These are phyloP conservation scores for Rambutsinella grinnellia DNA, from an alignment of 2,888 invertebrate genomes.

Conservation along the genomic window DNA sequence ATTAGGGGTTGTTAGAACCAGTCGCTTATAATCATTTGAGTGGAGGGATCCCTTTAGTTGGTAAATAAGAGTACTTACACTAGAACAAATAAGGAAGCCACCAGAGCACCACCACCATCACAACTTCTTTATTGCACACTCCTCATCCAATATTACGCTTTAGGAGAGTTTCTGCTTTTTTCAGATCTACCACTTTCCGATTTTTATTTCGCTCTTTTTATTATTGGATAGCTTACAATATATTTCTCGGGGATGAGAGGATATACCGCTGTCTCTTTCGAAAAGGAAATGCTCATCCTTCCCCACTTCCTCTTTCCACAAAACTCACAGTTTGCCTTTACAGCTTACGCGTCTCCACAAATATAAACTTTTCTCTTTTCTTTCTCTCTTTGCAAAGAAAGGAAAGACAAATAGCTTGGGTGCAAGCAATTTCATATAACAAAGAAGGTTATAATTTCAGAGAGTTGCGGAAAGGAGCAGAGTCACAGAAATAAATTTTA, in stretches of 20 bases:
- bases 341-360: no score
- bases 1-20: constrained; percentile 46
- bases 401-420: no score
- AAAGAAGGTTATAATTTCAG: no score
- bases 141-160: constrained; percentile 10
- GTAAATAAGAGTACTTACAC: constrained; percentile 2
- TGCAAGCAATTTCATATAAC: no score
- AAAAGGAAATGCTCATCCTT: neutral
- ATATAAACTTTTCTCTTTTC: no score
- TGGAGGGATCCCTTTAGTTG: no score
- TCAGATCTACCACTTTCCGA: constrained; percentile 27
- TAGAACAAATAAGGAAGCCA: neutral
- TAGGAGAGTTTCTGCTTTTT: neutral
- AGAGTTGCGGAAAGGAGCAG: no score
- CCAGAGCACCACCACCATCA: neutral
- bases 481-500: no score
- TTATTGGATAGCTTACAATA: constrained; percentile 19
- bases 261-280: neutral
- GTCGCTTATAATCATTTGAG: no score
- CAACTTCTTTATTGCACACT: no score
- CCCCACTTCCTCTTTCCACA: neutral
- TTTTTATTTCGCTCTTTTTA: constrained; percentile 40
- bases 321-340: no score
- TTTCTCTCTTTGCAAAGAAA: no score
- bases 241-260: constrained; percentile 6